Evolutionary conservation across 2,888 invertebrate genomes (phyloP).

Genomic region (Bombyx huttoni): DNA sequence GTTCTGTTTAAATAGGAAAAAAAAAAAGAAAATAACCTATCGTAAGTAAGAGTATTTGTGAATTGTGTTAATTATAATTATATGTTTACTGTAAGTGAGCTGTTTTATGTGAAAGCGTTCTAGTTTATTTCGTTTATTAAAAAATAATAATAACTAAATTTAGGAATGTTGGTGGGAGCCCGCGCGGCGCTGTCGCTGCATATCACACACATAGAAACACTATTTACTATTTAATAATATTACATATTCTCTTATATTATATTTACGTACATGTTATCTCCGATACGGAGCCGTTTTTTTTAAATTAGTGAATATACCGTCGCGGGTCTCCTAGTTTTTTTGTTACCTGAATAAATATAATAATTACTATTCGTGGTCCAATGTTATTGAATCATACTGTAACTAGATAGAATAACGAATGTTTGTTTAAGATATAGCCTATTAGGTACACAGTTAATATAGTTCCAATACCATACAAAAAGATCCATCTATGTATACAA

Average conservation of each 20-base stretch:
- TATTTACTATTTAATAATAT: slow-evolving; percentile 17
- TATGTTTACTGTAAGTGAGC: slow-evolving; percentile 56
- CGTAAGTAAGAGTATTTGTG: slow-evolving; percentile 53
- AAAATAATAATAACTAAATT: slow-evolving; percentile 26
- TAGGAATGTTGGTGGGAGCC: slow-evolving; percentile 49
- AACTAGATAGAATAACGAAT: slow-evolving; percentile 60
- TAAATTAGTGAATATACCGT: slow-evolving; percentile 17
- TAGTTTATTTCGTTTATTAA: slow-evolving; percentile 67
- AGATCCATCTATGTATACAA: slow-evolving; percentile 23
- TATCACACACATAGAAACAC: slow-evolving; percentile 31
- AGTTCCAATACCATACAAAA: slow-evolving; percentile 26
- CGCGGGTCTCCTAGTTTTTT: slow-evolving; percentile 51
- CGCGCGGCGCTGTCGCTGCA: slow-evolving; percentile 35
- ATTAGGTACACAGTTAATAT: slow-evolving; percentile 29
- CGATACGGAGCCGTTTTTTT: slow-evolving; percentile 9
- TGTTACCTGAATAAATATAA: slow-evolving; percentile 72
- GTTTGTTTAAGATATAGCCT: slow-evolving; percentile 45
- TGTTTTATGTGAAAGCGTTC: slow-evolving; percentile 53
- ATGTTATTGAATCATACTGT: slow-evolving; percentile 69
- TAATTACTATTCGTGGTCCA: slow-evolving; percentile 71
- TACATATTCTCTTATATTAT: slow-evolving; percentile 13
- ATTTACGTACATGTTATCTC: slow-evolving; percentile 21
- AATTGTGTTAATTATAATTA: slow-evolving; percentile 61
- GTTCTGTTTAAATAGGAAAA: slow-evolving; percentile 40
- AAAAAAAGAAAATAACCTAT: slow-evolving; percentile 28